phyloP scores from a whole-genome alignment of 2,797 vertebrate species.

The Amphiprion clarkii region DNA sequence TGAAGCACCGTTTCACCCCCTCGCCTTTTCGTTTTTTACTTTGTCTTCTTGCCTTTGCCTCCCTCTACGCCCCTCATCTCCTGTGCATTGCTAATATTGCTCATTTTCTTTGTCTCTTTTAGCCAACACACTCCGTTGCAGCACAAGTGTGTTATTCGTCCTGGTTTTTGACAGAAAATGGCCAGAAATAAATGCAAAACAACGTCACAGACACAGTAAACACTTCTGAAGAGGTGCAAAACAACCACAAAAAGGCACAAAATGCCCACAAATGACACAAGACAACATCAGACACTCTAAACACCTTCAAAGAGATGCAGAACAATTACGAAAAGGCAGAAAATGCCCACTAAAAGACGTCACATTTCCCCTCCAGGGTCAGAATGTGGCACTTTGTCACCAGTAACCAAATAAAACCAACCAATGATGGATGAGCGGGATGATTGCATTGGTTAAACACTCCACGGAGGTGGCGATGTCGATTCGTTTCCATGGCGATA shows the following conservation, averaged over 20 bases:
- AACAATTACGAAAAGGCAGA: no score
- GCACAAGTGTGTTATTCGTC: not conserved
- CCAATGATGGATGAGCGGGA: conserved; percentile 3
- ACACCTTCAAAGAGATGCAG: no score
- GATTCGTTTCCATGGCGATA: conserved; percentile 8
- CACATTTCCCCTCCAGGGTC: conserved; percentile 18
- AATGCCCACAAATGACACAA: no score
- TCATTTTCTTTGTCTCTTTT: conserved; percentile 25
- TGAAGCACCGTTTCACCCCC: not conserved
- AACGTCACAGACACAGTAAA: no score
- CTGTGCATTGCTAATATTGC: conserved; percentile 22
- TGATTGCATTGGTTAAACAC: not conserved
- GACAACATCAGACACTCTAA: no score
- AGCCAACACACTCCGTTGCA: conserved; percentile 6
- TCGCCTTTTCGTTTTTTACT: not conserved
- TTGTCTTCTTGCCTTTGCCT: not conserved
- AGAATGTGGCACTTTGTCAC: conserved; percentile 40
- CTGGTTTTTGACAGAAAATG: not conserved
- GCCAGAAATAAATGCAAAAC: no score
- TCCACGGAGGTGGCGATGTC: not conserved
- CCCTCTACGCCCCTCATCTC: conserved; percentile 3
- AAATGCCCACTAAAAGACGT: no score
- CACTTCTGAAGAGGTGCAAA: no score
- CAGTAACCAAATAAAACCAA: conserved; percentile 38
- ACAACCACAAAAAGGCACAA: no score